Base-by-base conservation (phyloP, 2,888 invertebrate genomes). In the Drosophila tanythrix region DNA sequence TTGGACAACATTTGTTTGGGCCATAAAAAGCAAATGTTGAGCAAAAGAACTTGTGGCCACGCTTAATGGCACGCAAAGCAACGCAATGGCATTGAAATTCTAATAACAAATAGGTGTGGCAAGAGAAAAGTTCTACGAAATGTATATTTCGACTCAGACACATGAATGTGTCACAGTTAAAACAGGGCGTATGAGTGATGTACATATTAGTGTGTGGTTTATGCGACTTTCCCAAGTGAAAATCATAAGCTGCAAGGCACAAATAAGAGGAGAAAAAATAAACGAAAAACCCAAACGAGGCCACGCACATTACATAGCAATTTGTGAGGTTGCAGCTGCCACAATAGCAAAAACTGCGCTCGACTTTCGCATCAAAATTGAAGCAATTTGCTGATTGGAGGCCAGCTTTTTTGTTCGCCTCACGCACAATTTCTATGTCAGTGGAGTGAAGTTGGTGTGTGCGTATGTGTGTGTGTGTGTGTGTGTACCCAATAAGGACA, bases 261-360 rank as follows among this genome's bases (percentile, higher is more conserved):
- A 61, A 70, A 59, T 40, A 36, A 48, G 36, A 21, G 27, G 15
- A 40, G 40, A 43, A 38, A 56, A 40, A n/a, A 40, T 10, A 11
- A 40, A 36, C 31, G 18, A 65, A 62, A 62, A 58, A 46, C 61
- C 72, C 40, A 84, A 85, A 88, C 88, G 88, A 78, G 84, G 88
- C 81, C 84, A 89, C 84, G 87, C 90, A 90, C 85, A 85, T 85
- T 85, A 85, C 80, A 81, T 59, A 68, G 85, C 86, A 88, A 85
- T 85, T 89, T 89, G 83, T 67, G 89, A 71, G 81, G 48, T 76
- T 60, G 87, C 79, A 72, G 67, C 82, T 62, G 66, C 62, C 68
- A 55, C 70, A 69, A 66, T 58, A 35, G 53, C 50, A 65, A 69
- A 71, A 76, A 68, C 58, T 57, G 51, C 72, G 65, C 65, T 71